A percentile compares a stretch with the other conserved stretches of the same genome.
Evolutionary conservation across 2,113 vertebrate genomes (phyloP).

Genomic region (Gadus chalcogrammus): DNA sequence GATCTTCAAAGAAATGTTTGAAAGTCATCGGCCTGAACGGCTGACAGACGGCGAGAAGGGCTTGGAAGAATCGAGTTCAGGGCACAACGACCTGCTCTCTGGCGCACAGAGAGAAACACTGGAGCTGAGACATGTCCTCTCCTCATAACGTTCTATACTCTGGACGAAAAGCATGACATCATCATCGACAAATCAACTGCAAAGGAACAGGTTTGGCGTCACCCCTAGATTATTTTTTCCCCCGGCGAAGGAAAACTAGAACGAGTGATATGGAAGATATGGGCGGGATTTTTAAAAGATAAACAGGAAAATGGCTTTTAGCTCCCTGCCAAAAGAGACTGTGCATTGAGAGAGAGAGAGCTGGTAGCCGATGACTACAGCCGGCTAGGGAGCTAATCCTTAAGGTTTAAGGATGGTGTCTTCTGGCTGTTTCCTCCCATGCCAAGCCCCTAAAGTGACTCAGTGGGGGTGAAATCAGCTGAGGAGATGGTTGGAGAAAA

Average conservation of each 20-base stretch:
- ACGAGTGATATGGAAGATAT: too few relatives aligned
- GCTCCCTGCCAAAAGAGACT: background rate
- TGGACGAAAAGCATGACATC: slow-evolving; percentile 7
- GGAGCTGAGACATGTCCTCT: slow-evolving; percentile 1
- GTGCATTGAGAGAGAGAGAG: background rate
- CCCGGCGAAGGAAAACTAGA: too few relatives aligned
- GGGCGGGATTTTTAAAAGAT: too few relatives aligned
- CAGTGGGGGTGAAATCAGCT: background rate
- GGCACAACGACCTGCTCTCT: slow-evolving; percentile 1
- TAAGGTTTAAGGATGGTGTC: background rate
- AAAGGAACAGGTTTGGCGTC: slow-evolving; percentile 3
- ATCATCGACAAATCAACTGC: slow-evolving; percentile 8
- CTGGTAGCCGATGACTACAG: background rate
- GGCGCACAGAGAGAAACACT: background rate
- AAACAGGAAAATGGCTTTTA: too few relatives aligned
- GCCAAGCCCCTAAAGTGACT: slow-evolving; percentile 8
- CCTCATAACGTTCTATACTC: too few relatives aligned
- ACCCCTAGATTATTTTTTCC: background rate
- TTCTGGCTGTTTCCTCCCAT: background rate
- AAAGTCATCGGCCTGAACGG: too few relatives aligned
- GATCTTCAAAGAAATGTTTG: too few relatives aligned
- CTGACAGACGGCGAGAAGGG: too few relatives aligned
- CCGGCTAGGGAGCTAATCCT: background rate
- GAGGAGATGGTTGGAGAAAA: background rate
- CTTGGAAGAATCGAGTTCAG: background rate